Conservation (phyloP, 2,888 invertebrate species). For the Himalopsyche kuldschensis region DNA sequence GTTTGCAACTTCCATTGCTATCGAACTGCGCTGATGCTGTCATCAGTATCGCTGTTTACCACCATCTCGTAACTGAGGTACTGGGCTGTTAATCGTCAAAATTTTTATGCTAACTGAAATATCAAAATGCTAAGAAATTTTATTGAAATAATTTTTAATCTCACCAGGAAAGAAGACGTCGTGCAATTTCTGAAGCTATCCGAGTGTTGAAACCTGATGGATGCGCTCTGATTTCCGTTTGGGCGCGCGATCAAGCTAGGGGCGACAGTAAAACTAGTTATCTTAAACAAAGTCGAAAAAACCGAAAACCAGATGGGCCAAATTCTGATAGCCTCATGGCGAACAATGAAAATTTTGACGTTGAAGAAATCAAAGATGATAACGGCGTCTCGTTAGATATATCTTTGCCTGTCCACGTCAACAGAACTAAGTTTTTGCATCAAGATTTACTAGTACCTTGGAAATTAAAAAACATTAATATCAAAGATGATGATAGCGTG, state of each 20-base stretch:
- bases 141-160: constrained; percentile 5
- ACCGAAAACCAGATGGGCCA: constrained; percentile 48
- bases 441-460: constrained; percentile 95
- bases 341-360: constrained; percentile 42
- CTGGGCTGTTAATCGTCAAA: neutral
- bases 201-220: constrained; percentile 75
- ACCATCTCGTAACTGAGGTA: constrained; percentile 85
- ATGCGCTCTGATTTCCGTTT: constrained; percentile 85
- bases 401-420: constrained; percentile 80
- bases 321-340: constrained; percentile 48
- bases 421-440: constrained; percentile 86
- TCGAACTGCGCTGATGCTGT: constrained; percentile 73
- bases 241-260: constrained; percentile 88
- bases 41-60: constrained; percentile 95
- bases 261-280: constrained; percentile 70
- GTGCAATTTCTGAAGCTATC: constrained; percentile 75
- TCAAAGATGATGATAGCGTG: constrained; percentile 44
- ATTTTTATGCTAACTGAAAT: neutral
- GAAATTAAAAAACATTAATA: constrained; percentile 66
- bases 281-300: constrained; percentile 64
- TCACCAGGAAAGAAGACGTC: constrained; percentile 68
- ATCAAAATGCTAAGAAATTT: neutral
- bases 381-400: constrained; percentile 40
- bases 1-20: constrained; percentile 72
- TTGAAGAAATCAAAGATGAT: constrained; percentile 36